These are phyloP conservation scores for Hypocryptadius cinnamomeus DNA, from an alignment of 2,113 vertebrate species.

Conservation along the genomic window DNA sequence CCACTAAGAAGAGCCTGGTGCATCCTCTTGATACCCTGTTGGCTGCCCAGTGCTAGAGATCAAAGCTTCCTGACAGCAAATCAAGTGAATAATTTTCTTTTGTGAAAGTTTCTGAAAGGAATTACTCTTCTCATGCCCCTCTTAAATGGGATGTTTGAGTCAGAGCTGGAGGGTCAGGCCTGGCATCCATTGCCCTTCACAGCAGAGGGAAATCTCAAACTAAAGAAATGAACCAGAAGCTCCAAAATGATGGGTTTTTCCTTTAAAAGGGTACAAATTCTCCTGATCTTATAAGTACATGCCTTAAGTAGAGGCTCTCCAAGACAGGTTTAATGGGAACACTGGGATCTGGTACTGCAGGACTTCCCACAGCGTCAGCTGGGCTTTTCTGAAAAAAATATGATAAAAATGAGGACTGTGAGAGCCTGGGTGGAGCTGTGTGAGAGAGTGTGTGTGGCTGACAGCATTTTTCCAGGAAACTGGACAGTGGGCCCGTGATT, in stretches of 20 bases:
- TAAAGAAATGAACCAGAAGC: not conserved
- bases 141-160: not conserved
- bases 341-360: not conserved
- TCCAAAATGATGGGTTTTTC: not conserved
- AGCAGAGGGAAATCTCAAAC: not conserved
- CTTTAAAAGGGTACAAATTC: not conserved
- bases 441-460: not conserved
- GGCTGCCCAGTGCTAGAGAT: not conserved
- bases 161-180: not conserved
- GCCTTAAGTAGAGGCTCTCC: not conserved
- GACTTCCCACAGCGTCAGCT: not conserved
- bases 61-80: not conserved
- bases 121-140: not conserved
- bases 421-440: not conserved
- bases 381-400: not conserved
- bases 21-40: not conserved
- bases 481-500: not conserved
- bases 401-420: not conserved
- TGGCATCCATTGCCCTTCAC: not conserved
- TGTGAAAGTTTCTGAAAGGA: not conserved
- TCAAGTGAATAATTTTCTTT: not conserved
- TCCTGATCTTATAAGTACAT: not conserved
- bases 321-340: not conserved
- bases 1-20: not conserved
- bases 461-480: conserved; percentile 18